Percentiles rank a stretch among this genome's conserved stretches.
Conservation (phyloP, 2,797 vertebrate genomes). For the Myioborus melanocephalus region DNA sequence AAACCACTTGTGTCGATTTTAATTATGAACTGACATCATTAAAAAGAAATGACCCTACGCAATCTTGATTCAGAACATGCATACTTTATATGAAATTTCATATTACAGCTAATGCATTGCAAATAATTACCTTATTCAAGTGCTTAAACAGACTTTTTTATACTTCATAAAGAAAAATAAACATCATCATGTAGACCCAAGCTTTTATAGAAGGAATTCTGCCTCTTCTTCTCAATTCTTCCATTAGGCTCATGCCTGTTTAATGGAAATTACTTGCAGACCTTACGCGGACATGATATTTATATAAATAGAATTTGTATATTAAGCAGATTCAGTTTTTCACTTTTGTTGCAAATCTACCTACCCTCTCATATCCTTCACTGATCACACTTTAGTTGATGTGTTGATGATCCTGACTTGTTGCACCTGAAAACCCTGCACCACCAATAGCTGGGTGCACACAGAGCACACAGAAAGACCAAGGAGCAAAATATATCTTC, state of each 20-base stretch:
- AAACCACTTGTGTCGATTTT: slow-evolving; percentile 35
- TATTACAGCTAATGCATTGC: slow-evolving; percentile 36
- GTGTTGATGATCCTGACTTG: not conserved
- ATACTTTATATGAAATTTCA: slow-evolving; percentile 32
- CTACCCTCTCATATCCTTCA: not conserved
- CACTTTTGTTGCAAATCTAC: not conserved
- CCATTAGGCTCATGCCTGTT: not conserved
- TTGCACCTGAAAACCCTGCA: not conserved
- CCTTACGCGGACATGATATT: not conserved
- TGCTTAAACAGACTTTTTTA: slow-evolving; percentile 24
- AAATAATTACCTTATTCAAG: slow-evolving; percentile 60
- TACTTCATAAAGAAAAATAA: slow-evolving; percentile 37
- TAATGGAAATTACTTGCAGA: not conserved
- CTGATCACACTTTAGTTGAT: not conserved
- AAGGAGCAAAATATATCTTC: not conserved
- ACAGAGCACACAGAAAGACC: not conserved
- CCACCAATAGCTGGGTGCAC: not conserved
- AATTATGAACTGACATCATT: slow-evolving; percentile 54
- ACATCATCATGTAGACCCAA: not conserved
- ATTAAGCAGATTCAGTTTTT: not conserved
- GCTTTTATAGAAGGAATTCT: not conserved
- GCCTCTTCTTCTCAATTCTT: not conserved
- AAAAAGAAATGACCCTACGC: slow-evolving; percentile 34
- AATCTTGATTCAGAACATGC: slow-evolving; percentile 3
- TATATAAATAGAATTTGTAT: not conserved